Evolutionary conservation across 2,888 invertebrate species (phyloP).

Genomic region (Zygaena filipendulae): DNA sequence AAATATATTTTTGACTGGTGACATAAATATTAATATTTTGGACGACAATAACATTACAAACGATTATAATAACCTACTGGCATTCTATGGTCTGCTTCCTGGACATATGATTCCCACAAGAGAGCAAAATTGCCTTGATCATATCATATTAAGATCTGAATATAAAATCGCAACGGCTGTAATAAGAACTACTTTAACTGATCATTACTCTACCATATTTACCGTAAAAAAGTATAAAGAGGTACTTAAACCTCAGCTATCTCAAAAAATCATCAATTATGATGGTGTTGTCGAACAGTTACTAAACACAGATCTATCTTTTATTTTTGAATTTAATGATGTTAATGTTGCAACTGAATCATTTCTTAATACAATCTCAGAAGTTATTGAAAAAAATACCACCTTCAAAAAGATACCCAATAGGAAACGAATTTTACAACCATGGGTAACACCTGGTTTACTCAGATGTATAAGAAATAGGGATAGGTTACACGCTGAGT

Average conservation of each 20-base stretch:
- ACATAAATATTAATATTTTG: too few species aligned
- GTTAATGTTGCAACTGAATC: not conserved
- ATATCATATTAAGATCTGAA: slow-evolving; percentile 4
- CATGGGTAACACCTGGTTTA: slow-evolving; percentile 2
- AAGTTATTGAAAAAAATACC: slow-evolving; percentile 1
- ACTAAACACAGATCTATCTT: slow-evolving; percentile 1
- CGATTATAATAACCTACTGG: slow-evolving; percentile 4
- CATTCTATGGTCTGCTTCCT: slow-evolving; percentile 4
- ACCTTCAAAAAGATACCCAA: not conserved
- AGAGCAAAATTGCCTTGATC: slow-evolving; percentile 3
- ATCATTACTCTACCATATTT: slow-evolving; percentile 1
- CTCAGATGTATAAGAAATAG: slow-evolving; percentile 3
- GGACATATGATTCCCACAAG: slow-evolving; percentile 5
- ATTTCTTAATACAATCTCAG: slow-evolving; percentile 1
- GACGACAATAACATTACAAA: too few species aligned
- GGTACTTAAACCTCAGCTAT: not conserved
- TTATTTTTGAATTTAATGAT: not conserved
- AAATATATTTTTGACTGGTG: too few species aligned
- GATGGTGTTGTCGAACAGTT: not conserved
- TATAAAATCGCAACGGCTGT: not conserved
- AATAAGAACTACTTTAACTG: slow-evolving; percentile 1
- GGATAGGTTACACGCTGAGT: slow-evolving; percentile 1
- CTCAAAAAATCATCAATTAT: not conserved
- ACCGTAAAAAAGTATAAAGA: not conserved
- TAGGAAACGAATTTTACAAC: slow-evolving; percentile 3